Evolutionary conservation across 1,140 invertebrate genomes (phyloP).

Genomic region (Orchestia grillus): DNA sequence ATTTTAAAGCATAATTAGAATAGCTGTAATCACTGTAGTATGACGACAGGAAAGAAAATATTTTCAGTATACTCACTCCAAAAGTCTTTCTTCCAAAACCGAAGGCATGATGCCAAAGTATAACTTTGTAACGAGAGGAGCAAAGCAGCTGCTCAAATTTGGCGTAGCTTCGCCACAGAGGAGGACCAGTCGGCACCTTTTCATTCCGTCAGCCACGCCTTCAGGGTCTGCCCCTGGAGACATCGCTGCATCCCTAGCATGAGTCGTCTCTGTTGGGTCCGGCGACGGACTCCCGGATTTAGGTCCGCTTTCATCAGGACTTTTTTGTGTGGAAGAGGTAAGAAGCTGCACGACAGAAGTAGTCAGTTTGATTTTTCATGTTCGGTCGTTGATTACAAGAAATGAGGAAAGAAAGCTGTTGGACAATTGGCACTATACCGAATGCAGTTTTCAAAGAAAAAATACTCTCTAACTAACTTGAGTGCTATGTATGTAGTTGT

Average conservation of each 20-base stretch:
- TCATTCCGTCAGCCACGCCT: neutral
- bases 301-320: neutral
- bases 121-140: slow-evolving; percentile 1
- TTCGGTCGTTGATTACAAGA: no score
- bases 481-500: no score
- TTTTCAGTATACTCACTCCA: slow-evolving; percentile 15
- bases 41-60: neutral
- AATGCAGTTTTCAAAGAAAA: no score
- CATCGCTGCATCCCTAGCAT: neutral
- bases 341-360: neutral
- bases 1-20: neutral
- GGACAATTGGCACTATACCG: no score
- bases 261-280: neutral
- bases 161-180: neutral
- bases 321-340: neutral
- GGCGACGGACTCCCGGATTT: neutral
- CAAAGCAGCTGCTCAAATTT: neutral
- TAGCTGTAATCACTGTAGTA: neutral
- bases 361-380: neutral
- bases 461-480: no score
- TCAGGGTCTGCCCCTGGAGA: neutral
- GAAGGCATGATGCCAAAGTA: slow-evolving; percentile 26
- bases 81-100: slow-evolving; percentile 4
- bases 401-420: no score
- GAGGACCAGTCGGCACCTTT: neutral